Evolutionary conservation across 1,140 invertebrate species (phyloP).

Genomic region (Papilio aristodemus): DNA sequence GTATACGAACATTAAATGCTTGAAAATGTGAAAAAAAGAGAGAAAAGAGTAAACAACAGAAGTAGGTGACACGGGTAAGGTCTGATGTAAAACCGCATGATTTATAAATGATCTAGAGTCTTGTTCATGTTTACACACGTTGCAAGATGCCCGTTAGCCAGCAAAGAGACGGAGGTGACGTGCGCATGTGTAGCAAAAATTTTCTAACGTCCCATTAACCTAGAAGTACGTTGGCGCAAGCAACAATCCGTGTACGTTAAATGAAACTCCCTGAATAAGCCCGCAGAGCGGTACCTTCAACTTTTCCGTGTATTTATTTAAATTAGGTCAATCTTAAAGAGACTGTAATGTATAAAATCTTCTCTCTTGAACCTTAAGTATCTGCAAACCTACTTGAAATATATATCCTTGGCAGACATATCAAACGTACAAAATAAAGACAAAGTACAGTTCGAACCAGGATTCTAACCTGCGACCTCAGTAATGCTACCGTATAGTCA

Average conservation of each 20-base stretch:
- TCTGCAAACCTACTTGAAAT: too few relatives aligned
- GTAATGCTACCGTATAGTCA: too few relatives aligned
- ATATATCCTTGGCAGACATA: too few relatives aligned
- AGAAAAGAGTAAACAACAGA: background rate
- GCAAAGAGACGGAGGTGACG: background rate
- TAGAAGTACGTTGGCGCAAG: conserved; percentile 15
- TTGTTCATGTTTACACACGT: background rate
- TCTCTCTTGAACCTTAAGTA: too few relatives aligned
- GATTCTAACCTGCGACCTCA: too few relatives aligned
- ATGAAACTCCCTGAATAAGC: conserved; percentile 7
- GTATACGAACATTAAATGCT: background rate
- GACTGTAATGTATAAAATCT: background rate
- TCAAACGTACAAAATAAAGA: too few relatives aligned
- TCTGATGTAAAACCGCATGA: background rate
- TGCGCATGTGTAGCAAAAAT: conserved; percentile 16
- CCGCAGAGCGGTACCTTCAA: background rate
- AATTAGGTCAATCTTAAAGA: background rate
- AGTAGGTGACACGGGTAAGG: conserved; percentile 5
- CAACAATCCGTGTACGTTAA: conserved; percentile 15
- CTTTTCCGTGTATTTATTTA: background rate
- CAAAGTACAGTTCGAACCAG: too few relatives aligned
- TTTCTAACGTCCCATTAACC: conserved; percentile 24
- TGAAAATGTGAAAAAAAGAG: background rate
- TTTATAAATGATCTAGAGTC: conserved; percentile 4
- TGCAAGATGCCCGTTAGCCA: background rate